phyloP scores from a whole-genome alignment of 2,113 vertebrate genomes.

The Bagarius yarrelli region DNA sequence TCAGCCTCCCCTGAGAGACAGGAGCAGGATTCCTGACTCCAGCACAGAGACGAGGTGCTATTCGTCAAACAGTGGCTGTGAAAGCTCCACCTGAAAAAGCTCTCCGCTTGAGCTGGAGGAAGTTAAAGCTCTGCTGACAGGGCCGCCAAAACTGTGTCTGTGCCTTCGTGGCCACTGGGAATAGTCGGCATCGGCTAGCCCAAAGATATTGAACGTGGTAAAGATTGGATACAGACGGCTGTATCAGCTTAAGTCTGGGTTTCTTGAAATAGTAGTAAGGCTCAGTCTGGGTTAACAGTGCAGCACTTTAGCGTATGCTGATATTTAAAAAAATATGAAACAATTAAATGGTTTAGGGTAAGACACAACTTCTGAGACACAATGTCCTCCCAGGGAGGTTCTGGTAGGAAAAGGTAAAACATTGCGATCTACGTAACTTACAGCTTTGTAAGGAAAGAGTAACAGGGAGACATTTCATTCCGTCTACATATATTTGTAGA shows the following conservation, averaged over 20 bases:
- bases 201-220: conserved; percentile 51
- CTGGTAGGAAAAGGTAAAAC: background rate
- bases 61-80: conserved; percentile 75
- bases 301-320: background rate
- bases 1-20: conserved; percentile 75
- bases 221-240: conserved; percentile 49
- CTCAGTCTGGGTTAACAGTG: conserved; percentile 12
- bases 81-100: conserved; percentile 57
- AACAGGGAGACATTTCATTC: background rate
- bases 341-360: background rate
- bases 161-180: conserved; percentile 42
- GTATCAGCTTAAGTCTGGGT: conserved; percentile 35
- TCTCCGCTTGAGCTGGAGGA: conserved; percentile 59
- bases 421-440: background rate
- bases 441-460: background rate
- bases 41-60: conserved; percentile 68
- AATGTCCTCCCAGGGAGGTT: background rate
- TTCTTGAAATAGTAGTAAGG: conserved; percentile 35
- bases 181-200: conserved; percentile 48
- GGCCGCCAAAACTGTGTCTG: conserved; percentile 52
- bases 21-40: conserved; percentile 76
- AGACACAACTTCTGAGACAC: background rate
- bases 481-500: too few species aligned
- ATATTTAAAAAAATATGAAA: conserved; percentile 18
- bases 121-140: conserved; percentile 65